phyloP scores from a whole-genome alignment of 2,113 vertebrate species.

The Merops nubicus region DNA sequence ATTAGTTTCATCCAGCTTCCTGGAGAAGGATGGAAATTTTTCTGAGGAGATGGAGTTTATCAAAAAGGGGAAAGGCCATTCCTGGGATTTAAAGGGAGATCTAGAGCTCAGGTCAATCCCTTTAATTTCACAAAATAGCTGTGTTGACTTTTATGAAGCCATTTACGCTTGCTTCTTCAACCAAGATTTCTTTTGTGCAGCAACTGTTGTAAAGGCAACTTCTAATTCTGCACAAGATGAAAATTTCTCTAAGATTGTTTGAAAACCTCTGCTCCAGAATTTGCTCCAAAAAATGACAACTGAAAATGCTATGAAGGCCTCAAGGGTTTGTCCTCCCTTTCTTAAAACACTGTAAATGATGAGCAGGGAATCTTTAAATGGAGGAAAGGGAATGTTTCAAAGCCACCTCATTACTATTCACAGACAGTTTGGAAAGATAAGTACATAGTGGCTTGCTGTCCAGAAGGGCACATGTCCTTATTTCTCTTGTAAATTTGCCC shows the following conservation, averaged over 20 bases:
- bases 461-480: background rate
- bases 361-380: background rate
- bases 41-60: background rate
- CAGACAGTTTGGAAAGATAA: background rate
- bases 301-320: background rate
- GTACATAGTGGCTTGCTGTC: background rate
- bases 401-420: background rate
- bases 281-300: background rate
- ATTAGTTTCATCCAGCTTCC: background rate
- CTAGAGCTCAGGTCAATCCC: background rate
- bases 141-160: background rate
- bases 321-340: background rate
- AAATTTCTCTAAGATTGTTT: background rate
- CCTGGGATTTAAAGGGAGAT: background rate
- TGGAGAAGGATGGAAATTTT: accelerated
- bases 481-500: background rate
- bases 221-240: background rate
- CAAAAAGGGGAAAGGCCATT: background rate
- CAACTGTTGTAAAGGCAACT: background rate
- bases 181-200: accelerated
- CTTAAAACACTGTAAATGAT: background rate
- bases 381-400: background rate
- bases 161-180: background rate
- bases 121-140: background rate
- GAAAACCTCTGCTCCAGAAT: background rate